These are phyloP conservation scores for Labeo rohita DNA, from an alignment of 2,113 vertebrate species.

Conservation along the genomic window DNA sequence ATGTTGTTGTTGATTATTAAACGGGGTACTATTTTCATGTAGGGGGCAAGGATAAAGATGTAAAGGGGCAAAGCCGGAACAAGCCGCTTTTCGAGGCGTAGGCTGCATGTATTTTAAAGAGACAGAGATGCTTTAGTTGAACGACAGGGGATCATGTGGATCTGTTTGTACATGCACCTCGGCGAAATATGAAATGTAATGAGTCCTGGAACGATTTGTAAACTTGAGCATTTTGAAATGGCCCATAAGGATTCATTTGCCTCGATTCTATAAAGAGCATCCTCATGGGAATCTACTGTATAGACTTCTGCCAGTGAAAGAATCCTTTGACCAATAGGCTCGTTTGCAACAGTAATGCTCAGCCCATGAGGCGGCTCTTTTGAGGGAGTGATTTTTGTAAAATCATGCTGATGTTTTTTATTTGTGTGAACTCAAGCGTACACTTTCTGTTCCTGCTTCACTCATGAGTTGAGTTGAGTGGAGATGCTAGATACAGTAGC, in stretches of 20 bases:
- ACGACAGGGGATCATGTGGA: neutral
- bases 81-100: conserved; percentile 85
- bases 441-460: neutral
- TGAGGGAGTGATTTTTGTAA: neutral
- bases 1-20: neutral
- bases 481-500: neutral
- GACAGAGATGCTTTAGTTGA: conserved; percentile 59
- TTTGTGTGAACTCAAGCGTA: too few relatives aligned
- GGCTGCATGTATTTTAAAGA: conserved; percentile 78
- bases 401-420: neutral
- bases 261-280: neutral
- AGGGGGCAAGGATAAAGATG: conserved; percentile 76
- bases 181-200: neutral
- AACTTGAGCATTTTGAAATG: neutral
- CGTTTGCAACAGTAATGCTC: neutral
- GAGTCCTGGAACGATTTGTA: neutral
- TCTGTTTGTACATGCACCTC: neutral
- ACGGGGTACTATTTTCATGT: conserved; percentile 73
- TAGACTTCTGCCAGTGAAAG: neutral
- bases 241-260: neutral
- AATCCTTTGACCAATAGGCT: neutral
- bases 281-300: neutral
- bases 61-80: conserved; percentile 81
- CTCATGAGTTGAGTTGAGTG: neutral
- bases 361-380: too few relatives aligned